Conservation (phyloP, 2,113 vertebrate genomes). For the Arothron firmamentum region DNA sequence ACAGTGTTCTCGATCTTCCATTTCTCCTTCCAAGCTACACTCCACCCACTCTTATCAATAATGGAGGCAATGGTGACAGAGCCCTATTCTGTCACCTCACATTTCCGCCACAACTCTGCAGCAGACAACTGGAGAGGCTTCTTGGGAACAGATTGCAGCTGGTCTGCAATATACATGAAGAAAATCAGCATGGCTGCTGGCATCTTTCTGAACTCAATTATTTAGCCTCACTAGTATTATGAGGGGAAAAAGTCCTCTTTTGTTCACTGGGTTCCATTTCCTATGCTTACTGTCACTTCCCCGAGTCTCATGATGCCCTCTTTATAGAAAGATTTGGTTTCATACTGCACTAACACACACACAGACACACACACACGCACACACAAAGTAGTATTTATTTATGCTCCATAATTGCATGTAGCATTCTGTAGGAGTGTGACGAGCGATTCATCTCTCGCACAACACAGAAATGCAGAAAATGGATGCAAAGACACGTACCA, state of each 20-base stretch:
- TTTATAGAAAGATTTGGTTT: too few relatives aligned
- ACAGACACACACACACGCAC: slow-evolving; percentile 5
- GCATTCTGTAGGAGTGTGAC: slow-evolving; percentile 26
- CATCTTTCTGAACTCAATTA: slow-evolving; percentile 41
- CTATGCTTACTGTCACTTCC: slow-evolving; percentile 22
- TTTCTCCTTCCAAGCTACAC: slow-evolving; percentile 24
- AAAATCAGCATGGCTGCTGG: slow-evolving; percentile 36
- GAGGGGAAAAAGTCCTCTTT: slow-evolving; percentile 34
- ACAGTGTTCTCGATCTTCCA: slow-evolving; percentile 15
- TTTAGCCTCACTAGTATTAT: slow-evolving; percentile 42
- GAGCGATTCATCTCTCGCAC: slow-evolving; percentile 15
- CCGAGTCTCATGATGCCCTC: slow-evolving; percentile 11
- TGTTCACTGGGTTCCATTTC: slow-evolving; percentile 16
- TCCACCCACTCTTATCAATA: slow-evolving; percentile 55
- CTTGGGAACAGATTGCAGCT: slow-evolving; percentile 50
- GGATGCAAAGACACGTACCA: slow-evolving; percentile 12
- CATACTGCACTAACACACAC: slow-evolving; percentile 1
- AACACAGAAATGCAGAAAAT: slow-evolving; percentile 1
- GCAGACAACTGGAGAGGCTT: slow-evolving; percentile 49
- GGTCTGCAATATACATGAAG: slow-evolving; percentile 63
- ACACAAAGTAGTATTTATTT: slow-evolving; percentile 6
- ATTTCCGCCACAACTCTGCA: slow-evolving; percentile 50
- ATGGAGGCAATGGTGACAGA: slow-evolving; percentile 60
- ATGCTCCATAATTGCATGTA: slow-evolving; percentile 33
- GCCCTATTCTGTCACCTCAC: slow-evolving; percentile 66